Percentiles rank a stretch among this genome's conserved stretches.
Evolutionary conservation across 2,797 vertebrate species (phyloP).

Genomic region (Myripristis jacobus): DNA sequence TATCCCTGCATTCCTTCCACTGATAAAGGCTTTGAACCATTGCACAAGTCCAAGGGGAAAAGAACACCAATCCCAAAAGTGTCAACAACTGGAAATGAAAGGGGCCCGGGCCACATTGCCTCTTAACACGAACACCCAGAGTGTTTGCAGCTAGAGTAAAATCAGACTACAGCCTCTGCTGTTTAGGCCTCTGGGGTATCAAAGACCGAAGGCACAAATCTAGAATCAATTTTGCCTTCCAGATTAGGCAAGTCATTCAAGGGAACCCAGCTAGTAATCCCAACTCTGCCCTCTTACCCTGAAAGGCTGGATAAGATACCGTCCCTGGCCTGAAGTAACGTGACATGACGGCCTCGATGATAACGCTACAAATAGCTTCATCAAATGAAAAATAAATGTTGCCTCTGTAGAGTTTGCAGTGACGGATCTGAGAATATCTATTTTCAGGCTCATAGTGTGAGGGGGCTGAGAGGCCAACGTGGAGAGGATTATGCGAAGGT

Average conservation of each 20-base stretch:
- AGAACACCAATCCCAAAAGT: neutral
- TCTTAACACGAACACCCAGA: conserved; percentile 16
- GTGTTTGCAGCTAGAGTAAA: conserved; percentile 2
- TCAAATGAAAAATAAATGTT: conserved; percentile 33
- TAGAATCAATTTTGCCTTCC: conserved; percentile 49
- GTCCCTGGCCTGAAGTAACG: conserved; percentile 27
- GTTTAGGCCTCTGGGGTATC: conserved; percentile 16
- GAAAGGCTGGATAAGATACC: conserved; percentile 43
- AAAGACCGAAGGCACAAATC: conserved; percentile 31
- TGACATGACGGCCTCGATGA: conserved; percentile 39
- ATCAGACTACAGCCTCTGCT: conserved; percentile 20
- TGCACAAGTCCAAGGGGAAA: neutral
- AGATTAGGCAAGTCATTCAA: conserved; percentile 58
- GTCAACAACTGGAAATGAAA: conserved; percentile 21
- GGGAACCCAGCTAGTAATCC: conserved; percentile 61
- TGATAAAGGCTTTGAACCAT: conserved; percentile 1
- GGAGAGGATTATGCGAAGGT: conserved; percentile 16
- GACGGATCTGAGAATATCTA: conserved; percentile 19
- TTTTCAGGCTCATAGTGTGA: conserved; percentile 5
- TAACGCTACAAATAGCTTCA: conserved; percentile 36
- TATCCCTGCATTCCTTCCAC: neutral
- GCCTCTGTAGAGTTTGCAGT: neutral
- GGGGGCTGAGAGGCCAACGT: neutral
- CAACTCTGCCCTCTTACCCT: conserved; percentile 55
- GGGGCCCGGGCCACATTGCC: neutral